Percentiles rank a stretch among this genome's conserved stretches.
These are phyloP conservation scores for Andinoacara biseriatus DNA, from an alignment of 2,113 vertebrate genomes.

Conservation along the genomic window DNA sequence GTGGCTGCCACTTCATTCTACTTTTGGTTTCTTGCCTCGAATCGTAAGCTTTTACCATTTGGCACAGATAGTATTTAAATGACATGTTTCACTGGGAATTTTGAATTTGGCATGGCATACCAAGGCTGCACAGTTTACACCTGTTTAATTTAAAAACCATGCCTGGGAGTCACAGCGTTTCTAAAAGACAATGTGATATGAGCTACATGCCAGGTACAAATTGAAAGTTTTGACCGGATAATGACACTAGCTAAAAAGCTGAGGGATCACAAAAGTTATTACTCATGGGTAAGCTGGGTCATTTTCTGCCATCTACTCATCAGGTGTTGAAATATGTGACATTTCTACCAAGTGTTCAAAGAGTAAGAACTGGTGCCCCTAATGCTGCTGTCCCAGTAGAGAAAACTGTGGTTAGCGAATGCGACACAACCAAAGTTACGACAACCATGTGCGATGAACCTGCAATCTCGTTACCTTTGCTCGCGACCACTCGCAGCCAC, in stretches of 20 bases:
- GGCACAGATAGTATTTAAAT: slow-evolving; percentile 23
- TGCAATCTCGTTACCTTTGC: not conserved
- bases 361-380: accelerated
- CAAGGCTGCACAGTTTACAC: slow-evolving; percentile 1
- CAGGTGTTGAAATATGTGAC: not conserved
- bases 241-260: not conserved
- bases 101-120: slow-evolving; percentile 17
- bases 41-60: slow-evolving; percentile 23
- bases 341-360: accelerated
- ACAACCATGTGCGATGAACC: not conserved
- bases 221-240: not conserved
- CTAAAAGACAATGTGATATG: slow-evolving; percentile 1
- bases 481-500: not conserved
- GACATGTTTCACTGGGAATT: slow-evolving; percentile 3
- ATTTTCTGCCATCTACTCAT: not conserved
- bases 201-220: not conserved
- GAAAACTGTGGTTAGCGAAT: not conserved
- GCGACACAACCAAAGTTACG: not conserved
- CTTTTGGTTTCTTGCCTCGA: slow-evolving; percentile 17
- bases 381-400: not conserved
- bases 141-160: slow-evolving; percentile 12
- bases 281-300: too few species aligned
- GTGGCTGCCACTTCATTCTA: slow-evolving; percentile 8
- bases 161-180: not conserved
- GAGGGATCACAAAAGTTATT: not conserved